These are phyloP conservation scores for Acrossocheilus wenchowensis DNA, from an alignment of 2,797 vertebrate genomes.

Conservation along the genomic window DNA sequence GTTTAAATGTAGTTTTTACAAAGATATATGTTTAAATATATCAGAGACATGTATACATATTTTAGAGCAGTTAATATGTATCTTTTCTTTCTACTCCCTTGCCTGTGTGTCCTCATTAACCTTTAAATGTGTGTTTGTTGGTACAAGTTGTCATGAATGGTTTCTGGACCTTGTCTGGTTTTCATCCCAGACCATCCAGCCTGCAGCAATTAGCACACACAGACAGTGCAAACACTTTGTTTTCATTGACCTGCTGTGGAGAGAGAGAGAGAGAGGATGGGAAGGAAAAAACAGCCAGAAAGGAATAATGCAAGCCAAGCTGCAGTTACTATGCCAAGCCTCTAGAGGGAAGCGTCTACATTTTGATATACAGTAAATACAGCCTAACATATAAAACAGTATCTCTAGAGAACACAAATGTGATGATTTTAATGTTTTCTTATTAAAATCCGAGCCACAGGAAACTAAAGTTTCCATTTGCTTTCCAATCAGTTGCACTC, in stretches of 20 bases:
- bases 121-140: slow-evolving; percentile 25
- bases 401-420: not conserved
- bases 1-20: slow-evolving; percentile 3
- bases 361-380: not conserved
- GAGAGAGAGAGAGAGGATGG: not conserved
- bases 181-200: not conserved
- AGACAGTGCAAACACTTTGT: not conserved
- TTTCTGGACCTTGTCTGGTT: slow-evolving; percentile 38
- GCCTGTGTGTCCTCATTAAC: slow-evolving; percentile 10
- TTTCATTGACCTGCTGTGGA: not conserved
- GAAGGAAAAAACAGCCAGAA: not conserved
- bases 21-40: not conserved
- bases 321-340: slow-evolving; percentile 27
- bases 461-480: not conserved
- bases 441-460: not conserved
- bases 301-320: not conserved
- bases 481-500: not conserved
- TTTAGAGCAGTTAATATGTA: not conserved
- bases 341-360: slow-evolving; percentile 16
- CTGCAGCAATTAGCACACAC: slow-evolving; percentile 9
- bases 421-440: not conserved
- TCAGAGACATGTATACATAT: not conserved
- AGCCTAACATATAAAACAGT: not conserved
- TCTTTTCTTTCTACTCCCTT: not conserved
- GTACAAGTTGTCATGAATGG: slow-evolving; percentile 28